These are phyloP conservation scores for Nephrotoma guestfalica DNA, from an alignment of 2,888 invertebrate species.

Conservation along the genomic window DNA sequence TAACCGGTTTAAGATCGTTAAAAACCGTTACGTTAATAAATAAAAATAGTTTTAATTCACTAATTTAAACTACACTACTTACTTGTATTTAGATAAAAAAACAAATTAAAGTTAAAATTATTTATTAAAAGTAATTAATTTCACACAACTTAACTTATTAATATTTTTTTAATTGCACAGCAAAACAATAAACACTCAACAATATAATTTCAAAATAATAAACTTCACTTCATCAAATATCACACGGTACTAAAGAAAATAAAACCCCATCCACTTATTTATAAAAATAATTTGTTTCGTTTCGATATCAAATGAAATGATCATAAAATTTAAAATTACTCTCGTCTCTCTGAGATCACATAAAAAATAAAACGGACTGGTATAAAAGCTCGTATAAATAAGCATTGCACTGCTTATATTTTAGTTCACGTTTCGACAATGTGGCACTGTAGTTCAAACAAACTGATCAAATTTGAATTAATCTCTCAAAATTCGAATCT, in stretches of 20 bases:
- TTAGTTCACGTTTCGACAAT: not conserved
- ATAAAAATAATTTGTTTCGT: not conserved
- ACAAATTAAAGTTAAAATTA: not conserved
- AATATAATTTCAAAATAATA: not conserved
- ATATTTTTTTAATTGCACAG: not conserved
- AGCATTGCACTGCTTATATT: not conserved
- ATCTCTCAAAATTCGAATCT: not conserved
- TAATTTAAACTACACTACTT: not conserved
- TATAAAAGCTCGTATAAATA: not conserved
- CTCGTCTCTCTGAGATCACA: not conserved
- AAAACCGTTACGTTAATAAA: not conserved
- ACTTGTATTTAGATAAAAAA: not conserved
- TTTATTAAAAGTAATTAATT: not conserved
- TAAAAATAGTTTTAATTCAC: not conserved
- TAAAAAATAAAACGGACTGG: not conserved
- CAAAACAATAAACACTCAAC: not conserved
- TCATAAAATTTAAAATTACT: not conserved
- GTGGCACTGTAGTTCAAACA: not conserved
- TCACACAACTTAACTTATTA: not conserved
- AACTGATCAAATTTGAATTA: not conserved
- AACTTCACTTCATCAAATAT: not conserved
- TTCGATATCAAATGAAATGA: not conserved
- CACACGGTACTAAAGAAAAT: not conserved
- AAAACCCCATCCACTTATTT: not conserved
- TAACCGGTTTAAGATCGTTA: not conserved